Evolutionary conservation across 1,140 invertebrate genomes (phyloP), one percentile per base, ranked within the genome.

Genomic region (Monomorium pharaonis): DNA sequence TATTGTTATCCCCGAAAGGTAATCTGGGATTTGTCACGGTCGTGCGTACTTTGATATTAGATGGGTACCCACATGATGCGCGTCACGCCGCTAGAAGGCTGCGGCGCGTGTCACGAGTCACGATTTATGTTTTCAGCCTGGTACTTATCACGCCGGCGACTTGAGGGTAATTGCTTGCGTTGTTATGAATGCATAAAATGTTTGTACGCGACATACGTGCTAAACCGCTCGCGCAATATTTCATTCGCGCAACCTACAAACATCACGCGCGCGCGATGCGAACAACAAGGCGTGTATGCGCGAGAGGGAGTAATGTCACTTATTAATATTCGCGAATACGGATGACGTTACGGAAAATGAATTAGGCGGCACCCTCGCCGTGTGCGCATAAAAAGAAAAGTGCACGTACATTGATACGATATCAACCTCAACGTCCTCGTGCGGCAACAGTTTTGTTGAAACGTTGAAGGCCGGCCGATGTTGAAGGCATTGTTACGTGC

Each of bases 1-100:
- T 81, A 90, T 90, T 90, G 89, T 90, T 90, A 65, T 60, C 49
- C 72, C 58, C 75, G 33, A 84, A 90, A 88, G 77, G 75, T 90
- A 90, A 88, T 90, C 86, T 70, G 74, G 81, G 77, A 86, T 90
- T 90, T 85, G 88, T 89, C 85, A 80, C 67, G 81, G 56, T 70
- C 60, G 88, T 72, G 70, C 75, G 76, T 75, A 75, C 77, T 49
- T 30, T 75, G 84, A 89, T 88, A 89, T 88, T 80, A 87, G 51
- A 65, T 58, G 78, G 65, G 37, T 74, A 51, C 54, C 69, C 58
- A 56, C 80, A 62, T 60, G 74, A 88, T n/a, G 67, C 10, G 21
- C 21, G 16, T 37, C 27, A 37, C 16, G n/a, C n/a, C 27, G 44
- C n/a, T n/a, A 54, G 44, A 51, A 86, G 33, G n/a, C 51, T 37